phyloP scores from a whole-genome alignment of 2,113 vertebrate genomes.

The Calidris pugnax region DNA sequence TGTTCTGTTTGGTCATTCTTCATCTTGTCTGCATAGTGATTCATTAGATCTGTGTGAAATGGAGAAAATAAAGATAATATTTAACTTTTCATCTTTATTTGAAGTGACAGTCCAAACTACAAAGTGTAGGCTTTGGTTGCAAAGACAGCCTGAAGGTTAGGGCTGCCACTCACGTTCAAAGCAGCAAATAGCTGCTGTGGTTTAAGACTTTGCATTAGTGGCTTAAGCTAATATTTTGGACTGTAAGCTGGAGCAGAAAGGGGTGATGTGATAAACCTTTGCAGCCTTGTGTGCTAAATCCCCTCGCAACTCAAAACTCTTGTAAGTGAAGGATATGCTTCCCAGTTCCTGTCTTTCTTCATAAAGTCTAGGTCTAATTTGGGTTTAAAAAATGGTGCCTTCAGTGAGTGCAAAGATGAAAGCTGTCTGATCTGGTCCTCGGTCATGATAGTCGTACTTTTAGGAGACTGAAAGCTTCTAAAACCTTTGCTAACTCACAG shows the following conservation, averaged over 20 bases:
- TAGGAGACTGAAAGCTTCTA: neutral
- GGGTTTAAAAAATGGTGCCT: neutral
- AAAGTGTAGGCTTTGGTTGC: neutral
- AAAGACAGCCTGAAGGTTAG: neutral
- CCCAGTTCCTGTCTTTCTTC: neutral
- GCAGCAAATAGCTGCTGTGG: neutral
- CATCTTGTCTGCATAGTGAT: neutral
- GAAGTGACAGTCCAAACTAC: neutral
- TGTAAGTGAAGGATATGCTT: neutral
- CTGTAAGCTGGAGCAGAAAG: neutral
- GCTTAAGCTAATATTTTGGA: neutral
- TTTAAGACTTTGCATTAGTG: neutral
- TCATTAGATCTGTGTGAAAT: neutral
- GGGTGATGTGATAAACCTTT: neutral
- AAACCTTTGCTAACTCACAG: neutral
- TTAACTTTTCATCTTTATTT: constrained; percentile 3
- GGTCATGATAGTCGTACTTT: neutral
- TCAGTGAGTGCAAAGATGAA: neutral
- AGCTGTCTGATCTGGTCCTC: neutral
- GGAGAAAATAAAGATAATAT: neutral
- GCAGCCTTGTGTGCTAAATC: neutral
- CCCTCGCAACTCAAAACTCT: neutral
- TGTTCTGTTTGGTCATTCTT: neutral
- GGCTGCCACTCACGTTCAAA: neutral
- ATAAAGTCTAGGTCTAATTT: neutral